Percentiles rank a stretch among this genome's conserved stretches.
Conservation (phyloP, 2,797 vertebrate species). For the Falco cherrug region DNA sequence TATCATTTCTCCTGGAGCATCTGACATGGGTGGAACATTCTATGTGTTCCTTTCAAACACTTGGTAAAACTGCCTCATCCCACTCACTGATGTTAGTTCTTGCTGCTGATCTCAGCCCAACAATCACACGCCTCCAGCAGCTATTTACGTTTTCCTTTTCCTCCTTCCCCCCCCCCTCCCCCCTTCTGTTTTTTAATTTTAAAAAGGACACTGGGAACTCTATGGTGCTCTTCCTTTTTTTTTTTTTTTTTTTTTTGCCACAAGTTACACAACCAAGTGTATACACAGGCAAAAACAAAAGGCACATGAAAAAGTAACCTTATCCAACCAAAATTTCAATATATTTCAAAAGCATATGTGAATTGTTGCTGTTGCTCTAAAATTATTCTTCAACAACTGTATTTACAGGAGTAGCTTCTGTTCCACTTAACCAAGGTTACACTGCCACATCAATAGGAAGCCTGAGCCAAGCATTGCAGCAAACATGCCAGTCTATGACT, state of each 20-base stretch:
- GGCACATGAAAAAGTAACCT: background rate
- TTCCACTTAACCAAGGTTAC: background rate
- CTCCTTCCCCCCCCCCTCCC: background rate
- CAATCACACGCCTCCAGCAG: constrained; percentile 68
- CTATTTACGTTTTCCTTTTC: constrained; percentile 66
- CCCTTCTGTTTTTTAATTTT: constrained; percentile 5
- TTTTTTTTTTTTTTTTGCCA: background rate
- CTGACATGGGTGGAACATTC: constrained; percentile 65
- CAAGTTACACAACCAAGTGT: background rate
- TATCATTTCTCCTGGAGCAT: constrained; percentile 57
- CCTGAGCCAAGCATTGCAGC: background rate
- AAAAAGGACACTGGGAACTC: constrained; percentile 27
- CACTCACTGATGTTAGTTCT: constrained; percentile 70
- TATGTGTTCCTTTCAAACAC: constrained; percentile 63
- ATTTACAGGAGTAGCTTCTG: background rate
- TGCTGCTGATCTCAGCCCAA: constrained; percentile 68
- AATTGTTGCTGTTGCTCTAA: background rate
- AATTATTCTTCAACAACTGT: background rate
- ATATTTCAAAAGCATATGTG: background rate
- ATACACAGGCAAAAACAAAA: background rate
- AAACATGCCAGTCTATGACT: background rate
- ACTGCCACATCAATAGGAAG: background rate
- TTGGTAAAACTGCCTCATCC: constrained; percentile 61
- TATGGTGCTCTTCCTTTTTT: background rate
- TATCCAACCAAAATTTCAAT: background rate